Evolutionary conservation across 2,113 vertebrate species (phyloP), one percentile per base, ranked within the genome.

Genomic region (Hemiprocne comata): DNA sequence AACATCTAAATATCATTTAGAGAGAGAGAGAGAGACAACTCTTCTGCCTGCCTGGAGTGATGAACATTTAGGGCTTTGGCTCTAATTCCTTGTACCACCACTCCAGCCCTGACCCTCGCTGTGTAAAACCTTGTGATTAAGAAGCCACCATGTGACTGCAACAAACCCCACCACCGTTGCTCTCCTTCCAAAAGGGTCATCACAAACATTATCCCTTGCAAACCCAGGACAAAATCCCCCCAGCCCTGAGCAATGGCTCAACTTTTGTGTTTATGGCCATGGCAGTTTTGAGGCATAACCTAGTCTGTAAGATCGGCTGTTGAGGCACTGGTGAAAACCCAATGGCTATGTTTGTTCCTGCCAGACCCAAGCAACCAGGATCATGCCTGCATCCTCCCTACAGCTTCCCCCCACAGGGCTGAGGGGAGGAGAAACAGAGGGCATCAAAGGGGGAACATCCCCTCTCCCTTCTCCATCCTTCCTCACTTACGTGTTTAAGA

Each of bases 1-100:
- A 94, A 92, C 81, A 53, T 5, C 36, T 89, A 94, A 93, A 90
- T 87, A 89, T 67, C 74, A 64, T 46, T 69, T 17, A 60, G 19
- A 58, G 33, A 62, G 21, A 58, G 33, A 62, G 21, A 36, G 48
- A 69, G 3, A 69, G 3, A 36, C 11, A 74, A 57, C 42, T 70
- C 44, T 44, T 78, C 40, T 79, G 51, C 58, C 28, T 7, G 31
- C 42, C 50, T 62, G 33, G 4, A 78, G 66, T 31, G 57, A 76
- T 57, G 58, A 86, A 89, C 96, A 88, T 80, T 74, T 60, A 67
- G 42, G 31, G 31, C 31, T 86, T 84, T 69, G 42, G 28, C 77
- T 92, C 69, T 74, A 67, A 86, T 85, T 61, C 38, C 25, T 80
- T 70, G 33, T 60, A 46, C 23, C 51, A n/a, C 14, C 10, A 1